These are phyloP conservation scores for Macrosteles quadrilineatus DNA, from an alignment of 1,140 invertebrate genomes.

Conservation along the genomic window DNA sequence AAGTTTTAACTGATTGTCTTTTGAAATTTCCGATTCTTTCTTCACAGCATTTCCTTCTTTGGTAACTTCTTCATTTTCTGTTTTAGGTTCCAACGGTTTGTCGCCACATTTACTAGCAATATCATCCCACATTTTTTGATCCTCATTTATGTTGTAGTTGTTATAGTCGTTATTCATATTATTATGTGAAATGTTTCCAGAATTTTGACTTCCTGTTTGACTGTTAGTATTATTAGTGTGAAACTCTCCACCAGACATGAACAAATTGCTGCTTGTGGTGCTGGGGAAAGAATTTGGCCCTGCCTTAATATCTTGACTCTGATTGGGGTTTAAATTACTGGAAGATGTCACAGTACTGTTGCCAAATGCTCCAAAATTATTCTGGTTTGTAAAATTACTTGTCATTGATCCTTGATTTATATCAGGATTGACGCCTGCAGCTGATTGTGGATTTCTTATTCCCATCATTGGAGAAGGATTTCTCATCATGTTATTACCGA, in stretches of 20 bases:
- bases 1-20: background rate
- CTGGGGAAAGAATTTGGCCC: background rate
- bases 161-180: conserved; percentile 3
- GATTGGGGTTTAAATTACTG: background rate
- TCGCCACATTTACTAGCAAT: conserved; percentile 23
- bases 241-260: conserved; percentile 14
- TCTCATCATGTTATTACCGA: conserved; percentile 23
- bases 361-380: conserved; percentile 14
- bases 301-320: background rate
- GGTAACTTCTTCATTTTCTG: conserved; percentile 1
- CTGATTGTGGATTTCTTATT: conserved; percentile 16
- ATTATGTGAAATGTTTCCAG: background rate
- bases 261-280: background rate
- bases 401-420: background rate
- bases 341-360: background rate
- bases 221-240: background rate
- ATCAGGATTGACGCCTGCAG: conserved; percentile 9
- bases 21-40: background rate
- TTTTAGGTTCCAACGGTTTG: conserved; percentile 4
- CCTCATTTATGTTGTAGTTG: conserved; percentile 1
- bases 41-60: background rate
- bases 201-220: background rate
- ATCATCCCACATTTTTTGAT: conserved; percentile 28
- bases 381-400: conserved; percentile 13
- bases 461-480: conserved; percentile 21